phyloP scores from a whole-genome alignment of 2,888 invertebrate species.

The Tinea trinotella region DNA sequence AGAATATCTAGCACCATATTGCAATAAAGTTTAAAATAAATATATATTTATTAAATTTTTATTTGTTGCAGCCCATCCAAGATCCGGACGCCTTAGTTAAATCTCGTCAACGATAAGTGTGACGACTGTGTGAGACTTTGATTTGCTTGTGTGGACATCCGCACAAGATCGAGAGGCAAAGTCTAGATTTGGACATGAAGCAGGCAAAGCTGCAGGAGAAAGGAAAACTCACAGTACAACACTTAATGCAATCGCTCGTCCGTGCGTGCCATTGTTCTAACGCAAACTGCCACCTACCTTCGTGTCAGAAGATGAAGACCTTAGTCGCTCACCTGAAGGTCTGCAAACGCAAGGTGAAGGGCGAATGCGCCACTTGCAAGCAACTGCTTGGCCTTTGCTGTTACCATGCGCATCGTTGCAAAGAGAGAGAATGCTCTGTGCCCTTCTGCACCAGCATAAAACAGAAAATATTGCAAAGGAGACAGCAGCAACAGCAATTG shows the following conservation, averaged over 20 bases:
- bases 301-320: conserved; percentile 99
- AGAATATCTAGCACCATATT: no score
- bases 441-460: conserved; percentile 99
- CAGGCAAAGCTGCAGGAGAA: conserved; percentile 95
- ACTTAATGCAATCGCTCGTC: conserved; percentile 93
- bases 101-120: conserved; percentile 94
- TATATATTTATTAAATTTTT: no score
- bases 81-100: conserved; percentile 96
- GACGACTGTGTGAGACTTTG: conserved; percentile 93
- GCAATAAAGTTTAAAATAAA: no score
- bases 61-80: conserved; percentile 81
- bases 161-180: conserved; percentile 97
- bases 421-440: conserved; percentile 96
- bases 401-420: conserved; percentile 99
- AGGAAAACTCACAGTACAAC: conserved; percentile 89
- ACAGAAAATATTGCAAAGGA: conserved; percentile 94
- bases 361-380: conserved; percentile 98
- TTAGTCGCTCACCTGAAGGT: conserved; percentile 98
- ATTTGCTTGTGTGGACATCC: conserved; percentile 95
- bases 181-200: conserved; percentile 91
- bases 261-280: conserved; percentile 98
- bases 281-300: conserved; percentile 97
- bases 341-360: conserved; percentile 96
- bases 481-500: conserved; percentile 95
- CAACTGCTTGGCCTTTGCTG: conserved; percentile 98